Conservation (phyloP, 2,888 invertebrate genomes). For the Artemia sp. region DNA sequence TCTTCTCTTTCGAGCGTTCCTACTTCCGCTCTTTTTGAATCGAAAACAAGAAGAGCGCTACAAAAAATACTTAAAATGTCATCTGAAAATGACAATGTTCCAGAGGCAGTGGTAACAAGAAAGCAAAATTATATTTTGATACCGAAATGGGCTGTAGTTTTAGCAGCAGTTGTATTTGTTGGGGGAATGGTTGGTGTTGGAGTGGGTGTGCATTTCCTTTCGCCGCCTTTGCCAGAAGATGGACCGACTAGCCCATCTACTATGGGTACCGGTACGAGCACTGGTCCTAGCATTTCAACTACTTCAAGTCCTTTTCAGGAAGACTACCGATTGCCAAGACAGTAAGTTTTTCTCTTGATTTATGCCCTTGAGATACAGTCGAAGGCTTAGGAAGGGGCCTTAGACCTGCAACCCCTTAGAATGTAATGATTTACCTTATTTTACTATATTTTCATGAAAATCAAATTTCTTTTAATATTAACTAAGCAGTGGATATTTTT, state of each 20-base stretch:
- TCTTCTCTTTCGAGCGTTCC: too few relatives aligned
- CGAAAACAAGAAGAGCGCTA: too few relatives aligned
- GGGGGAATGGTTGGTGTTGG: conserved; percentile 13
- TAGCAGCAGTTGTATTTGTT: not conserved
- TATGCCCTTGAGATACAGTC: not conserved
- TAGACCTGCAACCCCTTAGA: not conserved
- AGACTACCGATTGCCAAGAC: not conserved
- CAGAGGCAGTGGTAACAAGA: too few relatives aligned
- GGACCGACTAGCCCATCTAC: not conserved
- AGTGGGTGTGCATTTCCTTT: not conserved
- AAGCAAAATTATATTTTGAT: not conserved
- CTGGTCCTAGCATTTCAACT: not conserved
- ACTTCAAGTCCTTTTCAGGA: not conserved
- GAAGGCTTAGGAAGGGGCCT: not conserved
- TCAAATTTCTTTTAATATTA: too few relatives aligned
- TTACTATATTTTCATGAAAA: not conserved
- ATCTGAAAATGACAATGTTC: too few relatives aligned
- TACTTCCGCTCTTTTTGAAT: too few relatives aligned
- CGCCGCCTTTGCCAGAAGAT: not conserved
- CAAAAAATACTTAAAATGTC: too few relatives aligned
- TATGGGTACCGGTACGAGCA: not conserved
- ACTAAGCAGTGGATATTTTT: too few relatives aligned
- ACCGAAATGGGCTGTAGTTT: not conserved
- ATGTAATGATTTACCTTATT: not conserved
- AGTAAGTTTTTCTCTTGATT: not conserved